Conservation (phyloP, 2,113 vertebrate species). For the Origma solitaria region DNA sequence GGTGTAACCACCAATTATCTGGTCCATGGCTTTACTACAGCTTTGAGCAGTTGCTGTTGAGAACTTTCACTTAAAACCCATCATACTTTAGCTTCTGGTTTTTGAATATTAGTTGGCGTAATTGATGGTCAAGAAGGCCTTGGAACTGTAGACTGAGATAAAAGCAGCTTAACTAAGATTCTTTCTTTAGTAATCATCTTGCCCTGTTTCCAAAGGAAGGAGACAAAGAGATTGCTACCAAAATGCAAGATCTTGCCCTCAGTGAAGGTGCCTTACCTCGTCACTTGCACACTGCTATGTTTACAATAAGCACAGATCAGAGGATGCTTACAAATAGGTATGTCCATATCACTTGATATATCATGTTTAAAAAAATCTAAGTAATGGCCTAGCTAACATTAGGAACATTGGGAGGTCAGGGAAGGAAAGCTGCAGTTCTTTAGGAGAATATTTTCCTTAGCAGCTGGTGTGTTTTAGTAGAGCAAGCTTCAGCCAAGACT, state of each 20-base stretch:
- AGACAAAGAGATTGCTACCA: slow-evolving; percentile 96
- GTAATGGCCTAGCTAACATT: background rate
- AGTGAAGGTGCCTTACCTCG: slow-evolving; percentile 96
- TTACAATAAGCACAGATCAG: slow-evolving; percentile 95
- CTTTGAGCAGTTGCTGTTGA: background rate
- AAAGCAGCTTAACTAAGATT: slow-evolving; percentile 53
- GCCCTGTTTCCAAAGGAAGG: slow-evolving; percentile 87
- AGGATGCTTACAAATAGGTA: slow-evolving; percentile 98
- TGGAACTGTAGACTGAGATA: slow-evolving; percentile 14
- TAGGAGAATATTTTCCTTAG: background rate
- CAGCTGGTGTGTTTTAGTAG: background rate
- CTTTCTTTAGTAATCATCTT: slow-evolving; percentile 67
- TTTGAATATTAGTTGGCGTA: background rate
- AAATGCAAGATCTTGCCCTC: slow-evolving; percentile 98
- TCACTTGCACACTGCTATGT: slow-evolving; percentile 95
- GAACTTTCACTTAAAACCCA: background rate
- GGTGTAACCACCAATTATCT: background rate
- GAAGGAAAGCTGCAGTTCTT: background rate
- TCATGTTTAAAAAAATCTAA: background rate
- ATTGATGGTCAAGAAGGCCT: background rate
- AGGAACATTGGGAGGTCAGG: background rate
- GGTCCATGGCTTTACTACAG: background rate
- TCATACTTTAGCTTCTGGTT: background rate
- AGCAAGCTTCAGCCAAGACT: background rate
- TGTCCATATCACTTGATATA: slow-evolving; percentile 39